phyloP scores from a whole-genome alignment of 2,888 invertebrate species.

The Heterodera filipjevi region DNA sequence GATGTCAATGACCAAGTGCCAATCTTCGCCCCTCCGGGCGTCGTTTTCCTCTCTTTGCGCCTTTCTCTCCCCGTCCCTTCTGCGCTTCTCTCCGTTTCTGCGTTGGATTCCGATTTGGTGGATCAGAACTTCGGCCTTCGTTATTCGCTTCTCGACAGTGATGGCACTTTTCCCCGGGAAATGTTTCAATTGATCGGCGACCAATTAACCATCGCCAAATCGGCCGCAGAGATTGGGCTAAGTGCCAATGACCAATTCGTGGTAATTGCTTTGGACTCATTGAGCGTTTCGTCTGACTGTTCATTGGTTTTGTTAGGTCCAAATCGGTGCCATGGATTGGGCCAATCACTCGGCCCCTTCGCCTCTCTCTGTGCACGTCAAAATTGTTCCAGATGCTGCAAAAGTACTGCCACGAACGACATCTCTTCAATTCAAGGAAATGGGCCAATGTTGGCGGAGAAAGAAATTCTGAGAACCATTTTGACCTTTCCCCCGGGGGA shows the following conservation, averaged over 20 bases:
- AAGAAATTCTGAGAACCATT: background rate
- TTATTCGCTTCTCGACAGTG: background rate
- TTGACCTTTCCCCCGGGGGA: background rate
- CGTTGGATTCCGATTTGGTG: background rate
- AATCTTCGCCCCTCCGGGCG: background rate
- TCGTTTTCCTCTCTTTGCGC: background rate
- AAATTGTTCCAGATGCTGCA: background rate
- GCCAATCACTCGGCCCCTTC: conserved; percentile 12
- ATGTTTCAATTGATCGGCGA: background rate
- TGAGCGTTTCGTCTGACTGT: background rate
- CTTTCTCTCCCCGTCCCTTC: background rate
- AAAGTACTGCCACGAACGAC: background rate
- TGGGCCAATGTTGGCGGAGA: background rate
- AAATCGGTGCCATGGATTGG: background rate
- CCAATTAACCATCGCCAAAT: background rate
- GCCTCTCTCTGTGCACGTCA: background rate
- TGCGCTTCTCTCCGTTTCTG: background rate
- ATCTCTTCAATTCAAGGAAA: background rate
- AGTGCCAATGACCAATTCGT: background rate
- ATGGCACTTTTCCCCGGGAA: background rate
- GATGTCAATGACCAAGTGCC: conserved; percentile 9
- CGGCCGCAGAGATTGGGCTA: background rate
- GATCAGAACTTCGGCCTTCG: background rate
- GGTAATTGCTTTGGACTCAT: background rate
- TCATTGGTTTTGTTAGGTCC: background rate